phyloP scores from a whole-genome alignment of 2,888 invertebrate species.

The Clitarchus hookeri region DNA sequence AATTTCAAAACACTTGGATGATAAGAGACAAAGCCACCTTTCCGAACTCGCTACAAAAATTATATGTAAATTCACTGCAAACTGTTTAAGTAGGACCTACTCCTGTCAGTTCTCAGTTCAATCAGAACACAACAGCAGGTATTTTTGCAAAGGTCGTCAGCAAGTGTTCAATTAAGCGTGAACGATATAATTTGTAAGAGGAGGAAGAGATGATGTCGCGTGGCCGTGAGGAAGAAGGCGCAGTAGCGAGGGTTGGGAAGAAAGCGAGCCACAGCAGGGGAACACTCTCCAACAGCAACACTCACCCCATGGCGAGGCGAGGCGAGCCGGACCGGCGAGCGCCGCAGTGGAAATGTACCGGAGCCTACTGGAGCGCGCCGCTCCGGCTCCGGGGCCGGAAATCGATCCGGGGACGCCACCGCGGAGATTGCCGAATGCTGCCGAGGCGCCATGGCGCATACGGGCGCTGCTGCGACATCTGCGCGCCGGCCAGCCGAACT shows the following conservation, averaged over 20 bases:
- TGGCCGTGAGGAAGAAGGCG: no score
- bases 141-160: no score
- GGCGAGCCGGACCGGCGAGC: background rate
- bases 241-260: background rate
- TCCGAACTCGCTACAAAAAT: no score
- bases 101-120: no score
- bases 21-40: no score
- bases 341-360: conserved; percentile 14
- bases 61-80: no score
- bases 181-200: no score
- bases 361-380: conserved; percentile 11
- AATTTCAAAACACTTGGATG: no score
- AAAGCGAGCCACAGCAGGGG: background rate
- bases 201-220: no score
- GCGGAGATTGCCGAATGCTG: conserved; percentile 21
- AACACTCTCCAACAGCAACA: conserved; percentile 5
- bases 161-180: no score
- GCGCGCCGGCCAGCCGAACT: conserved; percentile 10
- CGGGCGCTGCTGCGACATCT: conserved; percentile 12
- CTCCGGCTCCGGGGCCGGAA: conserved; percentile 8
- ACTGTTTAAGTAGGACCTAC: no score
- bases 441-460: conserved; percentile 4
- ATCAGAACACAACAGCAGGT: no score
- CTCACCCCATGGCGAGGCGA: background rate
- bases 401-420: conserved; percentile 17